Evolutionary conservation across 92 coral and sea anemone genomes (phyloP).

Genomic region (Epizoanthus stellaris): DNA sequence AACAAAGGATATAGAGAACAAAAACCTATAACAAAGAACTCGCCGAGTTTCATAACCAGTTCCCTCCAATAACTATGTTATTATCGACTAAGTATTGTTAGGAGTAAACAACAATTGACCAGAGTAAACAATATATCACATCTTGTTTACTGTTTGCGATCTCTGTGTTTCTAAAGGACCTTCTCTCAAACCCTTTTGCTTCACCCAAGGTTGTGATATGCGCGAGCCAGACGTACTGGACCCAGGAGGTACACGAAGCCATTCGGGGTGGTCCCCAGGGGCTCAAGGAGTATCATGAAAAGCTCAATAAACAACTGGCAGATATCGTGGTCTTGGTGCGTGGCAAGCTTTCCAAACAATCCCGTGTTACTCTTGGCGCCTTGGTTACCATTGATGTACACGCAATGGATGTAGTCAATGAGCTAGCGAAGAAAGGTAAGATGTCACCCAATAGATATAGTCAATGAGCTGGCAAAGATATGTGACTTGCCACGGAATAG

Average conservation of each 20-base stretch:
- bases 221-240: slow-evolving; percentile 98
- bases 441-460: slow-evolving; percentile 68
- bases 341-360: slow-evolving; percentile 99
- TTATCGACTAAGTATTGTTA: no score
- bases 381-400: slow-evolving; percentile 98
- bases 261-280: slow-evolving; percentile 96
- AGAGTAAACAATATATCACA: not conserved
- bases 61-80: no score
- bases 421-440: slow-evolving; percentile 88
- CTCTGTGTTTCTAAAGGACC: not conserved
- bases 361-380: slow-evolving; percentile 96
- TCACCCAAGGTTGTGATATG: slow-evolving; percentile 88
- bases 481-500: no score
- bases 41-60: no score
- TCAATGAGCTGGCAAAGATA: slow-evolving; percentile 79
- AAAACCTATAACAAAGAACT: no score
- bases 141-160: no score
- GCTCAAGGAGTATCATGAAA: slow-evolving; percentile 92
- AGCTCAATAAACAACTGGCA: slow-evolving; percentile 87
- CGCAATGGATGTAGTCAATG: slow-evolving; percentile 98
- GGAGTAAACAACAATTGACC: no score
- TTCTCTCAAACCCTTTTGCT: not conserved
- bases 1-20: no score
- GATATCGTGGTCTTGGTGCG: slow-evolving; percentile 97
- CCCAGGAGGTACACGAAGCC: slow-evolving; percentile 98